Base-by-base conservation (phyloP, 2,113 vertebrate genomes). In the Leptodactylus fuscus region DNA sequence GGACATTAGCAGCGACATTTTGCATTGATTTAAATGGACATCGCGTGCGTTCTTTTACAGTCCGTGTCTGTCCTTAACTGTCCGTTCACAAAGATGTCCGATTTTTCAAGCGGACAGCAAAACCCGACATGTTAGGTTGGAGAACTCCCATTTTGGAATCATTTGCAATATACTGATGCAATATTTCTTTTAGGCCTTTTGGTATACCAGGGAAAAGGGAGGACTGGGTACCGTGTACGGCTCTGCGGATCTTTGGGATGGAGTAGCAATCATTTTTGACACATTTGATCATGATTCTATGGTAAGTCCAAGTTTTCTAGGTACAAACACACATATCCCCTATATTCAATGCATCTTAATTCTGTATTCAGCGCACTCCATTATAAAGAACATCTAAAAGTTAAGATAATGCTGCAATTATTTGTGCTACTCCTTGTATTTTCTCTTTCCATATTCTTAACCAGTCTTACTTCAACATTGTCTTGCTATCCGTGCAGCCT, bases 201-300 rank as follows among this genome's bases (percentile, higher is more conserved):
- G 91, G 91, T 90, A 90, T 55, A 88, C 87, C 10, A 80, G 0
- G 34, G 73, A 70, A 55, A 81, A 65, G 20, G 87, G 87, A 29
- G 84, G 55, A 0, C 53, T 34, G 0, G 55, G 88, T 62, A 53
- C 89, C 5, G 77, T 87, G 3, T 87, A 69, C 5, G 87, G 83
- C 34, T 73, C 10, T 0, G 58, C 7, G 0, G 87, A 83, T 51
- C 58, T 51, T 0, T 87, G 89, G 88, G 77, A 92, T 0, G 86
- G 89, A 48, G 15, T 92, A 0, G 76, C 85, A 32, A 87, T 91
- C 74, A 46, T 91, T 83, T 89, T 92, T 0, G 87, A 92, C 73
- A 89, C 90, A 9, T 87, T 79, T 0, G 29, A 83, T 5, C 48
- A 83, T 82, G 87, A 85, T 2, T 27, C 16, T 73, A 82, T 87